phyloP scores from a whole-genome alignment of 2,888 invertebrate genomes.

The Augochlorella aurata region DNA sequence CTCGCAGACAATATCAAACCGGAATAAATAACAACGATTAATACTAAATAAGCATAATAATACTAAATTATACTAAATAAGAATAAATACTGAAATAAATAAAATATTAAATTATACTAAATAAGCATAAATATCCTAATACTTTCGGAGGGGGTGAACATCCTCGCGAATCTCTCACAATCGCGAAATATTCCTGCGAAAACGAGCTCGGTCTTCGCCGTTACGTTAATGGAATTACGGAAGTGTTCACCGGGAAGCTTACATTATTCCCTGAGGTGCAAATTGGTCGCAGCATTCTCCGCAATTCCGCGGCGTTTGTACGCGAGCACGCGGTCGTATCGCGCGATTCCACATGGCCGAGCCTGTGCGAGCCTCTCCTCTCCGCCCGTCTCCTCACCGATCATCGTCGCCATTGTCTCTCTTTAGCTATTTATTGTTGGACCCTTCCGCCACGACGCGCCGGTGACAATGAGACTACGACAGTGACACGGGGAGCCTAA shows the following conservation, averaged over 20 bases:
- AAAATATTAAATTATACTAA: too few relatives aligned
- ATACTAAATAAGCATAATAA: too few relatives aligned
- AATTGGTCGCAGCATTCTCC: neutral
- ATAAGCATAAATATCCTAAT: too few relatives aligned
- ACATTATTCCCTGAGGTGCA: constrained; percentile 4
- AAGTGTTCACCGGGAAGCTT: constrained; percentile 19
- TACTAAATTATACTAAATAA: too few relatives aligned
- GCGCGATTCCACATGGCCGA: constrained; percentile 2
- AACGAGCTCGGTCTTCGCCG: constrained; percentile 13
- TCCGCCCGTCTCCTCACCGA: too few relatives aligned
- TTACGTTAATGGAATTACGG: constrained; percentile 29
- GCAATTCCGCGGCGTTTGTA: neutral
- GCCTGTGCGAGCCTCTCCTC: neutral
- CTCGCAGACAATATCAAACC: too few relatives aligned
- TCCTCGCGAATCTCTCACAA: too few relatives aligned
- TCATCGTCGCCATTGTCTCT: neutral
- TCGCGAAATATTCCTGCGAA: neutral
- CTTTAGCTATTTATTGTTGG: neutral
- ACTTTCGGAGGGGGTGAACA: too few relatives aligned
- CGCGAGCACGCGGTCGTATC: neutral
- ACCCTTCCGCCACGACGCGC: neutral
- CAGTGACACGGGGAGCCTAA: too few relatives aligned
- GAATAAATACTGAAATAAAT: too few relatives aligned
- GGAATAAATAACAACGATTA: too few relatives aligned
- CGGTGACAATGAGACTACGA: neutral